A percentile compares a stretch with the other conserved stretches of the same genome.
Evolutionary conservation across 2,113 vertebrate genomes (phyloP).

Genomic region (Donacobius atricapilla): DNA sequence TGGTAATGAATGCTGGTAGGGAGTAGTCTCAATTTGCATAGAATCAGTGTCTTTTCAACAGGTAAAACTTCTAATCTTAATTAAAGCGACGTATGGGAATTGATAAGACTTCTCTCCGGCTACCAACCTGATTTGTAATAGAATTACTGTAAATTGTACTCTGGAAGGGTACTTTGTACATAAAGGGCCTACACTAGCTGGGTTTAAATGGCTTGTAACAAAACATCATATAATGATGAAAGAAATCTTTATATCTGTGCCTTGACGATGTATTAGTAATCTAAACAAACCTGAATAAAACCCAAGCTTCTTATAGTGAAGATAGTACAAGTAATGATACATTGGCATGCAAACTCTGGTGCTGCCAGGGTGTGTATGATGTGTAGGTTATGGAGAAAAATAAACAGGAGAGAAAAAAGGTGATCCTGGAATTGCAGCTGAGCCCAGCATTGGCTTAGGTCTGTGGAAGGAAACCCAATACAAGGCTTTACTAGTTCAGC

Average conservation of each 20-base stretch:
- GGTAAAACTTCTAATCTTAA: constrained; percentile 19
- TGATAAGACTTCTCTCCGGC: background rate
- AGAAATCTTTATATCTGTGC: background rate
- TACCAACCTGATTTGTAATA: background rate
- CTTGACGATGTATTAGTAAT: background rate
- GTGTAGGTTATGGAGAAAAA: background rate
- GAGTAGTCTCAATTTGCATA: background rate
- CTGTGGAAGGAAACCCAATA: background rate
- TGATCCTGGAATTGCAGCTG: background rate
- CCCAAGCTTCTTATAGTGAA: background rate
- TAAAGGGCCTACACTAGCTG: background rate
- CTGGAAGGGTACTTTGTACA: background rate
- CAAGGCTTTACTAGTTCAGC: background rate
- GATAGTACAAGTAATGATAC: background rate
- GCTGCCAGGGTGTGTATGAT: background rate
- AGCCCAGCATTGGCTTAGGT: background rate
- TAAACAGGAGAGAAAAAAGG: background rate
- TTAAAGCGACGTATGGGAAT: background rate
- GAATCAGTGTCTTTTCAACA: background rate
- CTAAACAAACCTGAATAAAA: background rate
- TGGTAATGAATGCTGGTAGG: background rate
- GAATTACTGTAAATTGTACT: background rate
- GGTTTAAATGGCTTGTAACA: background rate
- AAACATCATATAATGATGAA: background rate
- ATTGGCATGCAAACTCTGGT: background rate